These are phyloP conservation scores for Tokudaia muenninki DNA, from an alignment of 2,797 vertebrate genomes.

Conservation along the genomic window DNA sequence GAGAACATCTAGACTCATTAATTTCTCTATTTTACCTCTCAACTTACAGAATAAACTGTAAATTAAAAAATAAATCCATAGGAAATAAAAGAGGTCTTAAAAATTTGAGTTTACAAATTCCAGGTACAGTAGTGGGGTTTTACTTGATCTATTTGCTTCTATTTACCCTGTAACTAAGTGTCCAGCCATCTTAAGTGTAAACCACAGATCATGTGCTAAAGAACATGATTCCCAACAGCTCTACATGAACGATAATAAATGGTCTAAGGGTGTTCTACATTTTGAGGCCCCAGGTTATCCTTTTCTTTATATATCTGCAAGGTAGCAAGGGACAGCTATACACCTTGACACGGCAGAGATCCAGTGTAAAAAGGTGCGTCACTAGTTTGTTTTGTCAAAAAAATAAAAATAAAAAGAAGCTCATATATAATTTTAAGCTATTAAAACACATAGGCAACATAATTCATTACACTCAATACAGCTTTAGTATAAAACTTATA, in stretches of 20 bases:
- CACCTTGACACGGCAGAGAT: slow-evolving; percentile 91
- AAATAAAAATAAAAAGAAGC: slow-evolving; percentile 87
- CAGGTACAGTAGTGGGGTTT: slow-evolving; percentile 88
- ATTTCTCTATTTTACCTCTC: slow-evolving; percentile 88
- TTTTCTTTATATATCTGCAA: slow-evolving; percentile 91
- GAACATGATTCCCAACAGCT: slow-evolving; percentile 86
- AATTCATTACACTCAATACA: slow-evolving; percentile 93
- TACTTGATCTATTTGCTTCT: slow-evolving; percentile 85
- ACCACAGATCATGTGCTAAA: slow-evolving; percentile 89
- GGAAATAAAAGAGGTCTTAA: slow-evolving; percentile 85
- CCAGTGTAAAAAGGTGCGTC: slow-evolving; percentile 92
- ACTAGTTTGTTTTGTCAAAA: slow-evolving; percentile 88
- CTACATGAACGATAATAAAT: slow-evolving; percentile 85
- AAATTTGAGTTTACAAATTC: slow-evolving; percentile 88
- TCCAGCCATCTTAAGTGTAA: slow-evolving; percentile 89
- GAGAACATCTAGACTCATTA: slow-evolving; percentile 87
- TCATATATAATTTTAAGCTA: slow-evolving; percentile 92
- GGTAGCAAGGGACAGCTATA: slow-evolving; percentile 92
- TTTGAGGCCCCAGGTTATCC: slow-evolving; percentile 88
- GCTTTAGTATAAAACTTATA: slow-evolving; percentile 94
- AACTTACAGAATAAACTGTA: slow-evolving; percentile 89
- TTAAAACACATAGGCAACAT: slow-evolving; percentile 92
- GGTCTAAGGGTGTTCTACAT: slow-evolving; percentile 88
- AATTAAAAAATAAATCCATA: slow-evolving; percentile 86
- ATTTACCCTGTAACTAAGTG: slow-evolving; percentile 91